Evolutionary conservation across 92 coral and sea anemone species (phyloP).

Genomic region (Epizoanthus illoricatus): DNA sequence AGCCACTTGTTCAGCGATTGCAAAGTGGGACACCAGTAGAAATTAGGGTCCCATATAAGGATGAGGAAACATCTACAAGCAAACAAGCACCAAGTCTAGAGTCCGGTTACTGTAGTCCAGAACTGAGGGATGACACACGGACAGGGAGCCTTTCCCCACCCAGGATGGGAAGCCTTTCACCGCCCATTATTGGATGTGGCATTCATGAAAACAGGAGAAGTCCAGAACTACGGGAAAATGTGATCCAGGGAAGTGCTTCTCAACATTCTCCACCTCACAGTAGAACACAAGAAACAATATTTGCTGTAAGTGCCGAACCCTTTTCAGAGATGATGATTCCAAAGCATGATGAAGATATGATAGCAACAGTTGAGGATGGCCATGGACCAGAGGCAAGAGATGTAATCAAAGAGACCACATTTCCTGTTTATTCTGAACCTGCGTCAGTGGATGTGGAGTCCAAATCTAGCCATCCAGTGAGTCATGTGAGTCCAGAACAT

Average conservation of each 20-base stretch:
- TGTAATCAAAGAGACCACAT: neutral
- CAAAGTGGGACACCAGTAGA: conserved; percentile 29
- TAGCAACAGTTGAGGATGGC: neutral
- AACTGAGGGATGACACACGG: neutral
- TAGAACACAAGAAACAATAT: conserved; percentile 36
- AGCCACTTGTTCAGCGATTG: conserved; percentile 12
- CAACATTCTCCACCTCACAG: neutral
- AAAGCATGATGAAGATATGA: conserved; percentile 6
- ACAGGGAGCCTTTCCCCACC: neutral
- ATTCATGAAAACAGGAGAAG: neutral
- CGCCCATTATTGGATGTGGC: neutral
- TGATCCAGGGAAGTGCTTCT: neutral
- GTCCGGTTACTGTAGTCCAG: conserved; percentile 19
- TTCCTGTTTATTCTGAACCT: neutral
- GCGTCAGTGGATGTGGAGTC: neutral
- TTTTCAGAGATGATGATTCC: conserved; percentile 26
- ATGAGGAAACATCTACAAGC: neutral
- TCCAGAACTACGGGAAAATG: neutral
- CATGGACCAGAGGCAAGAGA: neutral
- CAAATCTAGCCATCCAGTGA: too few species aligned
- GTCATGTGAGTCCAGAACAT: neutral
- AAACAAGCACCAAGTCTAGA: neutral
- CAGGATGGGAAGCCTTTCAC: neutral
- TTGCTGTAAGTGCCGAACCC: conserved; percentile 51
- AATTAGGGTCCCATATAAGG: conserved; percentile 30